phyloP scores from a whole-genome alignment of 2,888 invertebrate genomes.

The Dynastes tityus region DNA sequence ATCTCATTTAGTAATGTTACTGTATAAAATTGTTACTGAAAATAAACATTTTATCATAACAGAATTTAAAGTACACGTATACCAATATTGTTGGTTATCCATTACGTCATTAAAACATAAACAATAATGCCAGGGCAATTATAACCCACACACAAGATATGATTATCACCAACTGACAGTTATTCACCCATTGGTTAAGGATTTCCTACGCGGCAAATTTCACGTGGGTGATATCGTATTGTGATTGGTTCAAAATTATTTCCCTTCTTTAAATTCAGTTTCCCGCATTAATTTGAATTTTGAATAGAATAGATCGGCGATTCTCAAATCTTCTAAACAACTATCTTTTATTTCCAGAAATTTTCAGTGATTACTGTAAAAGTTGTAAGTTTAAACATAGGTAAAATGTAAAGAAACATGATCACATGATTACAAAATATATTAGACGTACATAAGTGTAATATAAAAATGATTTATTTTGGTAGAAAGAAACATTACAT shows the following conservation, averaged over 20 bases:
- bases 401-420: no score
- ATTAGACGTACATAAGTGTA: no score
- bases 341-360: no score
- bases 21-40: slow-evolving; percentile 9
- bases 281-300: background rate
- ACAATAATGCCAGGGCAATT: slow-evolving; percentile 18
- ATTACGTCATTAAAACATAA: slow-evolving; percentile 45
- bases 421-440: no score
- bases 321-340: no score
- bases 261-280: background rate
- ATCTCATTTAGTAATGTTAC: slow-evolving; percentile 49
- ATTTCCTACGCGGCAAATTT: background rate
- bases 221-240: background rate
- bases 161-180: background rate
- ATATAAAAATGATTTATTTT: no score
- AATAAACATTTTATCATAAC: slow-evolving; percentile 46
- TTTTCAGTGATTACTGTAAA: no score
- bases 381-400: no score
- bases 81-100: slow-evolving; percentile 48
- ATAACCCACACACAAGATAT: no score
- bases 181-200: background rate
- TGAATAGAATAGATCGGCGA: no score
- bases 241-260: background rate
- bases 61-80: slow-evolving; percentile 52
- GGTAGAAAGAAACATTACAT: no score